Conservation (phyloP, 2,797 vertebrate species). For the Ctenopoma multispine region DNA sequence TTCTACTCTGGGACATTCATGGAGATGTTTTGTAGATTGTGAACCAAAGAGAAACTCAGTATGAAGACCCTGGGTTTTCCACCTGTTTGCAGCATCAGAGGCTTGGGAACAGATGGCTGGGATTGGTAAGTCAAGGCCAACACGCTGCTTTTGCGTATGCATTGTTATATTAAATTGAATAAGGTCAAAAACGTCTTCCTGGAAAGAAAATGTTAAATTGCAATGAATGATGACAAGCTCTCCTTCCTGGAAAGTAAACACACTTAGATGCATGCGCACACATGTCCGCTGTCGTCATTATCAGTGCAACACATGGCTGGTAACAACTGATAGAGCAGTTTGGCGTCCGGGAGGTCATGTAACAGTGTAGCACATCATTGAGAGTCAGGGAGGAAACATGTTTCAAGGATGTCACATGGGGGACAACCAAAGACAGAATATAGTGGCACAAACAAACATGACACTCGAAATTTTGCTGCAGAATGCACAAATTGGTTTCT, state of each 20-base stretch:
- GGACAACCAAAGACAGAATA: constrained; percentile 12
- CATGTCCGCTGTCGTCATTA: constrained; percentile 70
- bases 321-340: constrained; percentile 75
- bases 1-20: constrained; percentile 3
- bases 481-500: neutral
- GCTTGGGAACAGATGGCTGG: neutral
- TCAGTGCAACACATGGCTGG: constrained; percentile 78
- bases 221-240: constrained; percentile 25
- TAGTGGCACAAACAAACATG: constrained; percentile 22
- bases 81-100: constrained; percentile 3
- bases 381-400: constrained; percentile 41
- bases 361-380: constrained; percentile 31
- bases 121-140: constrained; percentile 8
- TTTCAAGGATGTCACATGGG: constrained; percentile 44
- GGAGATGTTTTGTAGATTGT: constrained; percentile 18
- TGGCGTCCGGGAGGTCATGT: constrained; percentile 29
- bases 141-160: constrained; percentile 18
- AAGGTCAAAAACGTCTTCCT: constrained; percentile 47
- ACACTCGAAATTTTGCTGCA: neutral
- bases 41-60: neutral
- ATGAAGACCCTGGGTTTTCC: neutral
- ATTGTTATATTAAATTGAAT: constrained; percentile 24
- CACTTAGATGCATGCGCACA: constrained; percentile 19
- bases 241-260: constrained; percentile 64
- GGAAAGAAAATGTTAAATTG: constrained; percentile 40